Evolutionary conservation across 2,113 vertebrate species (phyloP).

Genomic region (Gallinago undulata): DNA sequence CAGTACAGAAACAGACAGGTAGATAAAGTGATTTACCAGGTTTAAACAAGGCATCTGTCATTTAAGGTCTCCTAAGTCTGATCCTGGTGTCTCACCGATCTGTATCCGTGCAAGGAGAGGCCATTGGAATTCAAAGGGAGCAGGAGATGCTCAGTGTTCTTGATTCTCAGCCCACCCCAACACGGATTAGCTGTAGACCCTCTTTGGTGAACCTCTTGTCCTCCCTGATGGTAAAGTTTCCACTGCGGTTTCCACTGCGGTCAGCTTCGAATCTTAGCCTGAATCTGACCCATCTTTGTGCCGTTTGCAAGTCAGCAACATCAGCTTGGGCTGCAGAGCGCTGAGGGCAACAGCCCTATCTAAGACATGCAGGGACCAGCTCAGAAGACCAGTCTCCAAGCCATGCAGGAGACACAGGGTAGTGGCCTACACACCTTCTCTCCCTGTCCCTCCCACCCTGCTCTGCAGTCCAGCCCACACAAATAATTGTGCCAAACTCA

Average conservation of each 20-base stretch:
- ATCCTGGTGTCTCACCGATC: not conserved
- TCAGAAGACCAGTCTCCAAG: not conserved
- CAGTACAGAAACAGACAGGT: not conserved
- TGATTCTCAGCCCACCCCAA: not conserved
- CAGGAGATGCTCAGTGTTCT: not conserved
- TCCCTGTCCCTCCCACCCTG: not conserved
- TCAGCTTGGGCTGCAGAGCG: not conserved
- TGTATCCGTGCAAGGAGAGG: not conserved
- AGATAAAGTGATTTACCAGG: not conserved
- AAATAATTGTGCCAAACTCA: not conserved
- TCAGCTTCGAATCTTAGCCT: not conserved
- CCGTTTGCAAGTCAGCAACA: not conserved
- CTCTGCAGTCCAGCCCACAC: not conserved
- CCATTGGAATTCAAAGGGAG: not conserved
- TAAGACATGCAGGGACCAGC: not conserved
- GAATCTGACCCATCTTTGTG: not conserved
- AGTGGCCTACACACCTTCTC: not conserved
- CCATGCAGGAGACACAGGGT: rapidly evolving
- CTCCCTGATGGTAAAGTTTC: not conserved
- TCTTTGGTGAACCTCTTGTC: not conserved
- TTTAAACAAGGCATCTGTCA: not conserved
- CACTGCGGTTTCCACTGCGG: not conserved
- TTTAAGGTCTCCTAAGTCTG: not conserved
- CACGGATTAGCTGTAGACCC: not conserved
- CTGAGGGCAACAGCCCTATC: not conserved